These are phyloP conservation scores for Neodon shergylaensis DNA, from an alignment of 2,113 vertebrate species.

Conservation along the genomic window DNA sequence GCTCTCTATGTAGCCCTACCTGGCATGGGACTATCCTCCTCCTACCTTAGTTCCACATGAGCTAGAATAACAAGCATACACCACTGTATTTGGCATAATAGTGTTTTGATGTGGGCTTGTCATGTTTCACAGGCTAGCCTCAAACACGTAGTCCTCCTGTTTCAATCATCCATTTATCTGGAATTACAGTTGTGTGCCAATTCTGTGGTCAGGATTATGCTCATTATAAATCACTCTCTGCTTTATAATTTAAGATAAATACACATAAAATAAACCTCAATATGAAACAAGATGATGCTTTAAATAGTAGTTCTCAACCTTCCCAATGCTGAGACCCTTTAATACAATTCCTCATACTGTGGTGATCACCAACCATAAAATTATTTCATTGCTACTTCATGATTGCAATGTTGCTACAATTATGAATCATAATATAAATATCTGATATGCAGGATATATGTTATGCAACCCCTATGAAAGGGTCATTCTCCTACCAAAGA, in stretches of 20 bases:
- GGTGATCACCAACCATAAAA: not conserved
- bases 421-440: not conserved
- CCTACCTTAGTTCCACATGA: not conserved
- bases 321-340: not conserved
- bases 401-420: not conserved
- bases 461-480: not conserved
- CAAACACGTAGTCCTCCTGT: not conserved
- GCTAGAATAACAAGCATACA: not conserved
- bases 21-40: not conserved
- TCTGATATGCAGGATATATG: not conserved
- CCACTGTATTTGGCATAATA: not conserved
- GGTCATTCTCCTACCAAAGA: not conserved
- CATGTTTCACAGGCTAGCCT: not conserved
- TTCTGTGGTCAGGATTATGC: not conserved
- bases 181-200: not conserved
- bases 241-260: not conserved
- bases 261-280: conserved; percentile 1
- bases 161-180: not conserved
- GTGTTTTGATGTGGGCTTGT: not conserved
- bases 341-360: not conserved
- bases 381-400: not conserved
- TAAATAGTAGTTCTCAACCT: not conserved
- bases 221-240: not conserved
- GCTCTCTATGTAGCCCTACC: not conserved
- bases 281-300: conserved; percentile 10